Base-by-base conservation (phyloP, 1,140 invertebrate species). In the Melipona quadrifasciata region DNA sequence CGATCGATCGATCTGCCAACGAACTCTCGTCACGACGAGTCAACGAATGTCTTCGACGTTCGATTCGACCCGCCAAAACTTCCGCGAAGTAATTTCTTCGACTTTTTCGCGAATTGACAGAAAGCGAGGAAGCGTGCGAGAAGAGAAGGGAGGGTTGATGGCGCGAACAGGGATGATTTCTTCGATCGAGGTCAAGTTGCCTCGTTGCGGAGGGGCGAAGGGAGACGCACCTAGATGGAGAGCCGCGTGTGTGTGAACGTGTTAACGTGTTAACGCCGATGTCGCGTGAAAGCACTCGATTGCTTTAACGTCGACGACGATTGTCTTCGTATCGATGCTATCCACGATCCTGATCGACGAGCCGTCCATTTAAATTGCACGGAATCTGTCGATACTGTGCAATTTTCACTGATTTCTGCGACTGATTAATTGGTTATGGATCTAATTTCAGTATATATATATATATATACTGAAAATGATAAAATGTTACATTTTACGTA, bases 161-260 rank as follows among this genome's bases (percentile, higher is more conserved):
- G 67, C 17, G 47, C 16, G 47, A 53, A 73, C 11, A 39, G 71
- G 71, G 71, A 73, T 73, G 47, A 73, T 73, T 73, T 27, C 47
- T 53, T 53, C 71, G 10, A 53, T 73, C 71, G 71, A 53, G 71
- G 71, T 73, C 71, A 73, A 73, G 71, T 53, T 73, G 47, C 8
- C n/a, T 19, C n/a, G 12, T 5, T n/a, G 19, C 11, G 14, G 11
- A n/a, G 24, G 24, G n/a, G 34, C 5, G 27, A 21, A 10, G n/a
- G 17, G 27, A n/a, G 16, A 72, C 53, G 53, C 47, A 73, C 71
- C 3, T 73, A 31, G 47, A 73, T 19, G 17, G 17, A 73, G 71
- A 53, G 47, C 16, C 2, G 3, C 11, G 19, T 27, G 47, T 34
- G 68, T 53, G 71, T 27, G 71, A 72, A 72, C n/a, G 68, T 34